phyloP scores from a whole-genome alignment of 2,113 vertebrate genomes.

The Laticauda laticaudata region DNA sequence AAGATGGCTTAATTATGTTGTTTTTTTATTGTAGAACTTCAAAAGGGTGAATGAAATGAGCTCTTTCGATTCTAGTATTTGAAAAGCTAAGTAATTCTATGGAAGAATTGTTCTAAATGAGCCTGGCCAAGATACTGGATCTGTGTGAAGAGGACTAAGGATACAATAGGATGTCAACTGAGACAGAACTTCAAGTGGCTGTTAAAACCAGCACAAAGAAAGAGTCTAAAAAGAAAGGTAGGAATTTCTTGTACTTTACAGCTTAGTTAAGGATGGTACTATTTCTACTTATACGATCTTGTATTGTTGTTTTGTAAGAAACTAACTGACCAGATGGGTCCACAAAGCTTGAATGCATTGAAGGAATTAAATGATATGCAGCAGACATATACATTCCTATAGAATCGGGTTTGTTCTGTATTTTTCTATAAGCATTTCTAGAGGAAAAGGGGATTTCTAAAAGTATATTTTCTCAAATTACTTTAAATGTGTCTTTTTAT shows the following conservation, averaged over 20 bases:
- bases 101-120: constrained; percentile 90
- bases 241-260: constrained; percentile 39
- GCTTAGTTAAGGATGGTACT: background rate
- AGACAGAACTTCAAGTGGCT: constrained; percentile 99
- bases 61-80: constrained; percentile 80
- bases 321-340: background rate
- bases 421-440: background rate
- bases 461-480: background rate
- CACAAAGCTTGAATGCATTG: background rate
- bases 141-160: constrained; percentile 90
- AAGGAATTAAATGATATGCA: background rate
- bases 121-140: constrained; percentile 86
- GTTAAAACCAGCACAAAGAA: constrained; percentile 98
- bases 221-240: constrained; percentile 99
- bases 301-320: background rate
- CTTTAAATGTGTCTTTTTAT: background rate
- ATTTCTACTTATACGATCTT: constrained; percentile 17
- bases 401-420: background rate
- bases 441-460: too few relatives aligned
- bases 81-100: constrained; percentile 78
- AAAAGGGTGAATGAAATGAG: constrained; percentile 85
- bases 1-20: constrained; percentile 6
- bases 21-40: constrained; percentile 73
- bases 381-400: rapidly evolving
- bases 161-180: constrained; percentile 99